phyloP scores from a whole-genome alignment of 2,797 vertebrate species.

The Lepilemur ruficaudatus region DNA sequence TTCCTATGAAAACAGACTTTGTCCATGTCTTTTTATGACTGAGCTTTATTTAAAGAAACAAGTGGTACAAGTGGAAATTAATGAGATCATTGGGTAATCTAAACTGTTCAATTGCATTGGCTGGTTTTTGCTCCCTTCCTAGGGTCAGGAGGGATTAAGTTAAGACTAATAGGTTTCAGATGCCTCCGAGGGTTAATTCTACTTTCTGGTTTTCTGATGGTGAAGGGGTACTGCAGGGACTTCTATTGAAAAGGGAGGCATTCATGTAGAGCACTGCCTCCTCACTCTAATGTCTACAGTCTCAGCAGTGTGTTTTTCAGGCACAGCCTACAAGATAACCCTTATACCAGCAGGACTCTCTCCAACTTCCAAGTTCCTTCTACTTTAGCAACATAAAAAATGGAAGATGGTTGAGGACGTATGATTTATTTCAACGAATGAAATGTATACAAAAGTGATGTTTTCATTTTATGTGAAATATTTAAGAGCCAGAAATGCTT shows the following conservation, averaged over 20 bases:
- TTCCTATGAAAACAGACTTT: background rate
- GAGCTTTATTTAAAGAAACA: background rate
- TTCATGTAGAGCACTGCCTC: background rate
- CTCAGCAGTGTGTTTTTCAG: background rate
- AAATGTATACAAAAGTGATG: background rate
- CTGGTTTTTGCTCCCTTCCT: background rate
- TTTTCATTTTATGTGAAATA: background rate
- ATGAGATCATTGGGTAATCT: background rate
- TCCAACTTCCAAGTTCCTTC: background rate
- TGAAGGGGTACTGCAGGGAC: background rate
- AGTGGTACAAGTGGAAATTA: background rate
- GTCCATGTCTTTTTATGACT: background rate
- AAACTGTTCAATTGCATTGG: background rate
- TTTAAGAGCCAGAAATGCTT: background rate
- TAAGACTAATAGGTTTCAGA: background rate
- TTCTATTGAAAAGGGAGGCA: background rate
- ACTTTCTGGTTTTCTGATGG: background rate
- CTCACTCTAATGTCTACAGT: fast-evolving
- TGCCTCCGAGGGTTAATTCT: background rate
- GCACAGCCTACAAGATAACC: background rate
- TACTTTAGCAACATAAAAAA: background rate
- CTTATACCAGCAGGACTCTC: background rate
- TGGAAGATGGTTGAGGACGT: background rate
- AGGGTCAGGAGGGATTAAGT: background rate
- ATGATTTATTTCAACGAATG: background rate